Evolutionary conservation across 2,888 invertebrate species (phyloP), one percentile per base, ranked within the genome.

Genomic region (Zaprionus obscuricornis): DNA sequence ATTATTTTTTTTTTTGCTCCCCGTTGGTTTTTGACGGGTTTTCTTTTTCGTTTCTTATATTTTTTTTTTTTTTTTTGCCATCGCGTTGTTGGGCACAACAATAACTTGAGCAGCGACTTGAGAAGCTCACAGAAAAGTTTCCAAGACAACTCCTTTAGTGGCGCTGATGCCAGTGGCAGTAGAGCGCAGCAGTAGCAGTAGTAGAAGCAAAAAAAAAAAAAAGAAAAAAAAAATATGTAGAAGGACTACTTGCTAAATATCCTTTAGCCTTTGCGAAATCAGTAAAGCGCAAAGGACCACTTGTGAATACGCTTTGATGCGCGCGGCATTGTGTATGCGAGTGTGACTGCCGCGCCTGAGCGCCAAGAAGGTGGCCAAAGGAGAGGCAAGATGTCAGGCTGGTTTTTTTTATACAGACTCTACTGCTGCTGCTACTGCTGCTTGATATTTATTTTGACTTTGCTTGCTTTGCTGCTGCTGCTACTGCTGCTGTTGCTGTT

Each of bases 251-350:
- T 66, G 66, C 83, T 79, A 76, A 79, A 79, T 79, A 79, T 79
- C 74, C 74, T 85, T 85, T 81, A 72, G 71, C 73, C 84, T 77
- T 73, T 79, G 78, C 76, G 66, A 76, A 87, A 85, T 87, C 87
- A 85, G 85, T 74, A 72, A 83, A 86, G 86, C 87, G 83, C 75
- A 76, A 87, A 87, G 87, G 83, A 85, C 86, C 87, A 87, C 87
- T 87, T 87, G 83, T 82, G 83, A 82, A 79, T 85, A 79, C 77
- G 74, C 87, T 87, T 87, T 87, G 87, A 86, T 83, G 87, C 83
- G 81, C 79, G 63, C 65, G 67, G 76, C 76, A 66, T 74, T 74
- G 66, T 74, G 74, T 58, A 47, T 63, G 65, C 54, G 72, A 69
- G 66, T 82, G 82, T 78, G 76, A 74, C 71, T 83, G 79, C 50